Conservation (phyloP, 2,797 vertebrate genomes). For the Aphelocoma californica region DNA sequence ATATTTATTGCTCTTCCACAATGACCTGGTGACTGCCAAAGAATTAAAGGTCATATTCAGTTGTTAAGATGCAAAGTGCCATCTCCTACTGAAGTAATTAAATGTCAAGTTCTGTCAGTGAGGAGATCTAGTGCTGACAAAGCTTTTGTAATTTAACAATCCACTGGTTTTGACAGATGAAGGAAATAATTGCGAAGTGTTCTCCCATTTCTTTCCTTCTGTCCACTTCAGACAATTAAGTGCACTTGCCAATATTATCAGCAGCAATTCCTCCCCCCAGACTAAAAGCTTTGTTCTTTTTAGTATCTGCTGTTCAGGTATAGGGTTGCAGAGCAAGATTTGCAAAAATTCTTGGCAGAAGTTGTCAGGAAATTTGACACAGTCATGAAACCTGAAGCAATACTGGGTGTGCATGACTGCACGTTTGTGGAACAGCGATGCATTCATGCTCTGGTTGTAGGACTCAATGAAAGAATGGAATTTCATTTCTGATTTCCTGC, state of each 20-base stretch:
- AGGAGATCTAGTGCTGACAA: background rate
- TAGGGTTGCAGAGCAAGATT: background rate
- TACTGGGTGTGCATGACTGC: background rate
- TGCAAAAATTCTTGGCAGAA: background rate
- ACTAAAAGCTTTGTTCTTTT: background rate
- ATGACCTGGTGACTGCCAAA: background rate
- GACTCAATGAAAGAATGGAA: background rate
- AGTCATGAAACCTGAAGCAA: background rate
- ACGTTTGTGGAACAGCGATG: background rate
- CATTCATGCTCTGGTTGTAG: background rate
- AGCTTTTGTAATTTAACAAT: background rate
- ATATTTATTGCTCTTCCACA: background rate
- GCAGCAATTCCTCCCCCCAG: background rate
- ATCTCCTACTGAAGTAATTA: background rate
- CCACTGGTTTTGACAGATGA: background rate
- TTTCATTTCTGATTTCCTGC: background rate
- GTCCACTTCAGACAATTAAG: background rate
- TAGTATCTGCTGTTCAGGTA: background rate
- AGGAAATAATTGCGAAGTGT: background rate
- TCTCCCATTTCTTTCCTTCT: background rate
- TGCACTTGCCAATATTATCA: background rate
- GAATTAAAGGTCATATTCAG: background rate
- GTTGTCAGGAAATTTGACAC: background rate
- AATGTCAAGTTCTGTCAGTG: background rate
- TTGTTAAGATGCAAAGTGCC: background rate